Evolutionary conservation across 2,888 invertebrate species (phyloP).

Genomic region (Lamellibrachia columna): DNA sequence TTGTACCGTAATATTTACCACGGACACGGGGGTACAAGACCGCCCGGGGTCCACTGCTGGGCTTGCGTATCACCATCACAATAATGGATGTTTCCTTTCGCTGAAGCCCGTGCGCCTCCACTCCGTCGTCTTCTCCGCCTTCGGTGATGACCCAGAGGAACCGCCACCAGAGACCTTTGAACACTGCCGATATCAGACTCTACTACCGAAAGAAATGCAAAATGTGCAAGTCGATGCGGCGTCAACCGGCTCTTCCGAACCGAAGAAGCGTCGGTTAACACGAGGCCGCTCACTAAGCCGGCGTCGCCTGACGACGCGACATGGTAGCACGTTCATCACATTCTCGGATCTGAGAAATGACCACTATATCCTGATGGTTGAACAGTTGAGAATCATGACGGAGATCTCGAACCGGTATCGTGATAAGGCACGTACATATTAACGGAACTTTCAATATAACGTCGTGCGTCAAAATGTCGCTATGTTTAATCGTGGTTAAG

Average conservation of each 20-base stretch:
- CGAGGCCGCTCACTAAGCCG: not conserved
- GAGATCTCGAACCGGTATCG: not conserved
- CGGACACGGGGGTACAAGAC: no score
- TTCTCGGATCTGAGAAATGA: not conserved
- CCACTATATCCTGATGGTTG: not conserved
- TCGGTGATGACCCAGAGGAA: not conserved
- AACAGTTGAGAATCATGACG: conserved; percentile 3
- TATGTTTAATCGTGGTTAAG: no score
- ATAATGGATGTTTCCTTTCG: not conserved
- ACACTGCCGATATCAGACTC: not conserved
- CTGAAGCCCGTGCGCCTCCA: not conserved
- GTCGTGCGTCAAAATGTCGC: no score
- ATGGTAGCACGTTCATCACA: not conserved
- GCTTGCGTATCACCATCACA: not conserved
- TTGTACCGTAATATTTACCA: no score
- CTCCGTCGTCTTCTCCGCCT: not conserved
- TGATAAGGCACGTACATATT: not conserved
- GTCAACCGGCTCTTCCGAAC: not conserved
- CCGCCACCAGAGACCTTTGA: not conserved
- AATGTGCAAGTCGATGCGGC: not conserved
- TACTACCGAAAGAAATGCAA: not conserved
- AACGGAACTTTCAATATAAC: no score
- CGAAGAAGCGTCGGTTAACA: not conserved
- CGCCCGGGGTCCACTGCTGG: no score
- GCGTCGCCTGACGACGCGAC: not conserved